Conservation (phyloP, 1,140 invertebrate genomes). For the Solenopsis invicta region DNA sequence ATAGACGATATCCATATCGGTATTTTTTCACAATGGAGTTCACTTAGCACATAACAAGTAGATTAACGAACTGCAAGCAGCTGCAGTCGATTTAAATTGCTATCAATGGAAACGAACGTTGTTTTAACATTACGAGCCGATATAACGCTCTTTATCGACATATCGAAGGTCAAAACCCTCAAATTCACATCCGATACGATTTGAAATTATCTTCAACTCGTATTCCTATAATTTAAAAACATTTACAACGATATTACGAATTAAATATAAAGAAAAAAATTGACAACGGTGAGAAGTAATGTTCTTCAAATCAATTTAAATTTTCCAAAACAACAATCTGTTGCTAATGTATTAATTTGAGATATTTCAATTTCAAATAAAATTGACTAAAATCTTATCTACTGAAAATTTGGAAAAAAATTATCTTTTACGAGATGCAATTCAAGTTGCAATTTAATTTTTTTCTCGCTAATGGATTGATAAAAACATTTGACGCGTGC, state of each 20-base stretch:
- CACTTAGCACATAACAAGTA: slow-evolving; percentile 55
- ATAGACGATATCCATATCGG: slow-evolving; percentile 53
- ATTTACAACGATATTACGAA: neutral
- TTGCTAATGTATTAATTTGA: neutral
- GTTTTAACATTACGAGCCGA: slow-evolving; percentile 9
- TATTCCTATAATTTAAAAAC: neutral
- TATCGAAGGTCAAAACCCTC: neutral
- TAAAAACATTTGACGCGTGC: no score
- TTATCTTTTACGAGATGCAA: no score
- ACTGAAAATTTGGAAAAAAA: no score
- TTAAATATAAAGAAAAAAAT: neutral
- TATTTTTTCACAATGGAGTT: slow-evolving; percentile 32
- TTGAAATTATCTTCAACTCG: neutral
- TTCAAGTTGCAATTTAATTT: no score
- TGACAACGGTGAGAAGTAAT: neutral
- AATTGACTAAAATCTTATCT: slow-evolving; percentile 1
- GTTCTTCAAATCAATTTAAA: neutral
- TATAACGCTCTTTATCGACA: neutral
- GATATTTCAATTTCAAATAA: slow-evolving; percentile 12
- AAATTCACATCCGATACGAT: neutral
- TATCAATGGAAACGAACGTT: slow-evolving; percentile 24
- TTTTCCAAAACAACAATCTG: neutral
- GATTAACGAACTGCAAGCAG: slow-evolving; percentile 41
- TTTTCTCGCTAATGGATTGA: no score
- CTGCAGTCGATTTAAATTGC: slow-evolving; percentile 40